Base-by-base conservation (phyloP, 2,888 invertebrate species). In the Mycalesis mineus region DNA sequence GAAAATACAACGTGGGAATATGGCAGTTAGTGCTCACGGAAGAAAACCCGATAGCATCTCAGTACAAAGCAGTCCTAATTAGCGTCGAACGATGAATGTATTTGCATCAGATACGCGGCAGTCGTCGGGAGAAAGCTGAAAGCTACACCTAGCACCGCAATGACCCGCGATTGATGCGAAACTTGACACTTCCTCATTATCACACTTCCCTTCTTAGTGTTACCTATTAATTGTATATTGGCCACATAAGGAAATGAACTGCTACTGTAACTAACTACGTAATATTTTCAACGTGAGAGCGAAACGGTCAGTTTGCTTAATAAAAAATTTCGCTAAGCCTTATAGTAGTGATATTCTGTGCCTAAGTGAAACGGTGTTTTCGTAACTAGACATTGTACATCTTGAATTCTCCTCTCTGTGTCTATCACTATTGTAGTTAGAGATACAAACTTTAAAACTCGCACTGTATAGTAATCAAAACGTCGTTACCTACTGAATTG, bases 21-120 rank as follows among this genome's bases (percentile, higher is more conserved):
- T 5, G 22, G 22, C 22, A 22, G 9, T 6, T n/a, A 31, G 13
- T 11, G 4, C 7, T 4, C 8, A 31, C 17, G 31, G 40, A 49
- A 55, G 47, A 55, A 48, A 28, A 57, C 9, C 6, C 28, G 39
- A 55, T 42, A 49, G 40, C 57, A 55, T 62, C 53, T 41, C 8
- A 29, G 37, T 33, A 51, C 41, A 53, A 55, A 58, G 42, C 36
- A 50, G 55, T 52, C 52, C 58, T 61, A 63, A 61, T 63, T 63
- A 63, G 57, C 55, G 57, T 55, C 55, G 52, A 28, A 53, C 53
- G 44, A 62, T 53, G 60, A 52, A 68, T 65, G 57, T 50, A 22
- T 53, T 44, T 41, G 64, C 65, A 70, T 71, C 71, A 68, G 69
- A 67, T 68, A 66, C 47, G 33, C 48, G 41, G 54, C 51, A 48